Evolutionary conservation across 2,113 vertebrate genomes (phyloP), one percentile per base, ranked within the genome.

Genomic region (Crocuta crocuta): DNA sequence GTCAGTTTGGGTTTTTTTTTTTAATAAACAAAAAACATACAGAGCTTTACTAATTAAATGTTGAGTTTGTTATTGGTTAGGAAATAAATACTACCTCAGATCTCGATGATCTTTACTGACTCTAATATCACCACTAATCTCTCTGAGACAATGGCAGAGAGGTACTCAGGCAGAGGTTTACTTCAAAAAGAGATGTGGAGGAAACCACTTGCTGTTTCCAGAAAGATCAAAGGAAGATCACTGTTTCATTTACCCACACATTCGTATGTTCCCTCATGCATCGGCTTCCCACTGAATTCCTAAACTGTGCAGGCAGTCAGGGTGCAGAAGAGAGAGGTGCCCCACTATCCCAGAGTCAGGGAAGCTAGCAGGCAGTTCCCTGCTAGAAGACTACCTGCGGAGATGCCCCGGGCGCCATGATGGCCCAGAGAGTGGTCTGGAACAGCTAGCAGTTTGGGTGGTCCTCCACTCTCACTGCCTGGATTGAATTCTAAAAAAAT

Each of bases 171-270:
- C 65, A 70, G 39, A 70, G 48, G 45, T 23, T 95, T 8, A 31
- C 94, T 61, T 93, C 94, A 93, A 83, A 95, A 83, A 76, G 53
- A 89, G 82, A 43, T 1, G 10, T 73, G 31, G 31, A 93, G 16
- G 79, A 73, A 93, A 82, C n/a, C 9, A 5, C 28, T 28, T 53
- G 39, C 19, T 48, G 4, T 91, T 91, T 78, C 74, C 50, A 73
- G 58, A 50, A 82, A 71, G 73, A 90, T 89, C 82, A 95, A 45
- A 96, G 74, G 11, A 28, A 74, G 50, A 82, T 10, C 4, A 21
- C 21, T 24, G n/a, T 33, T 86, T 19, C 35, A 45, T 33, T 88
- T 24, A 12, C 31, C 19, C 26, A 85, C 33, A 89, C 10, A 15
- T 33, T 78, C 6, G 10, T 1, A 2, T 3, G 1, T 23, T 35